Evolutionary conservation across 2,797 vertebrate genomes (phyloP).

Genomic region (Amblyraja radiata): DNA sequence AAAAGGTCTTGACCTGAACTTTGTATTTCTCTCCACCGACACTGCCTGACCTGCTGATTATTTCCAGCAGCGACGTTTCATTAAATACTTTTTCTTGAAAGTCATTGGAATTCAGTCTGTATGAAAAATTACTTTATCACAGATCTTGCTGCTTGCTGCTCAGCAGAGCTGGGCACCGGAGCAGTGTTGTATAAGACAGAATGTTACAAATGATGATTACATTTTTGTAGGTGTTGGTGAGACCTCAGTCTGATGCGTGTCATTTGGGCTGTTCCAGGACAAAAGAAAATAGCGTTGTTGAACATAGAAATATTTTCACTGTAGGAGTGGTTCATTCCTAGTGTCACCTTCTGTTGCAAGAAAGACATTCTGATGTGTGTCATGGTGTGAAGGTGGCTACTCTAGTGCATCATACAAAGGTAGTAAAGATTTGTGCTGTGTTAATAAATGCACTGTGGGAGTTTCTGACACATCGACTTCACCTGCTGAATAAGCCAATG

Average conservation of each 20-base stretch:
- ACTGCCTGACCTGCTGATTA: no score
- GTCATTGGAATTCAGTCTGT: background rate
- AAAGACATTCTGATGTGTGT: conserved; percentile 4
- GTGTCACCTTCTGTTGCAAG: background rate
- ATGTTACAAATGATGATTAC: background rate
- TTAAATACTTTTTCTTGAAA: background rate
- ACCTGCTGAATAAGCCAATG: conserved; percentile 20
- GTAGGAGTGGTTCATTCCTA: background rate
- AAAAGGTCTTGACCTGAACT: no score
- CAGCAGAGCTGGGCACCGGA: background rate
- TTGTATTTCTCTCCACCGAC: no score
- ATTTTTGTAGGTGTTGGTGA: background rate
- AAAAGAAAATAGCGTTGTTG: background rate
- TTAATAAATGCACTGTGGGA: conserved; percentile 23
- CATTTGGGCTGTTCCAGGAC: background rate
- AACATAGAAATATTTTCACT: background rate
- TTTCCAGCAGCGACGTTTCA: no score
- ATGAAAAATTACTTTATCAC: background rate
- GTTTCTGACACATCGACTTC: conserved; percentile 1
- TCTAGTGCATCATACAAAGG: background rate
- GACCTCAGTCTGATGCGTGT: background rate
- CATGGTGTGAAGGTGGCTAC: conserved; percentile 25
- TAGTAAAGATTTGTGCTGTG: background rate
- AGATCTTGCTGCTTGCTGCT: background rate
- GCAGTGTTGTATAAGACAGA: background rate